Evolutionary conservation across 2,888 invertebrate genomes (phyloP), one percentile per base, ranked within the genome.

Genomic region (Orgyia antiqua): DNA sequence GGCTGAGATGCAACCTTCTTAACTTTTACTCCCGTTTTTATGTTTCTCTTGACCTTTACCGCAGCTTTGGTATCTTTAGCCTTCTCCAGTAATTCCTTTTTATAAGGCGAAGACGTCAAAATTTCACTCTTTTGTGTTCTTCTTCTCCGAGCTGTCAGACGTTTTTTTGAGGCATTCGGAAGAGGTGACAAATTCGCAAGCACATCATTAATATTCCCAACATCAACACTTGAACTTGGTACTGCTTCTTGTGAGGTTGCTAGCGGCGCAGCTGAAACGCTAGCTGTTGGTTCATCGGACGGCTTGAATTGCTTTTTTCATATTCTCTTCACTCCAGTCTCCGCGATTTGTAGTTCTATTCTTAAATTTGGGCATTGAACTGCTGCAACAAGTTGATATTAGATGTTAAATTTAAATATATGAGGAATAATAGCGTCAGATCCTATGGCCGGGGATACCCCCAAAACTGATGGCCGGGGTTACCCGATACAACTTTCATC

Each of bases 321-420:
- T 20, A 20, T 20, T 20, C 3, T 2, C 20, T 2, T 2, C 5
- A 20, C n/a, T n/a, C 20, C 20, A 20, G n/a, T 20, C 20, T 5
- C 20, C 20, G 19, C 19, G 19, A 19, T 19, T 19, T 19, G 19
- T 19, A n/a, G 24, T 24, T 24, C 12, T 26, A 19, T 27, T 27
- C 21, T 32, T 26, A 27, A 27, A 18, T 27, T n/a, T n/a, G n/a
- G n/a, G n/a, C n/a, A n/a, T n/a, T n/a, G n/a, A n/a, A n/a, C n/a
- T n/a, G 27, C 32, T 32, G 32, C 26, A 32, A 32, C 26, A 26
- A 32, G 20, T 27, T n/a, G n/a, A 23, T 31, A 20, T 31, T 31
- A 20, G 21, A 10, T 30, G 30, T 30, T 30, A 30, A 24, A 15
- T 15, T 15, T 15, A 15, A 15, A 6, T 10, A 10, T 26, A n/a